Conservation (phyloP, 2,797 vertebrate genomes). For the Lagorchestes hirsutus region DNA sequence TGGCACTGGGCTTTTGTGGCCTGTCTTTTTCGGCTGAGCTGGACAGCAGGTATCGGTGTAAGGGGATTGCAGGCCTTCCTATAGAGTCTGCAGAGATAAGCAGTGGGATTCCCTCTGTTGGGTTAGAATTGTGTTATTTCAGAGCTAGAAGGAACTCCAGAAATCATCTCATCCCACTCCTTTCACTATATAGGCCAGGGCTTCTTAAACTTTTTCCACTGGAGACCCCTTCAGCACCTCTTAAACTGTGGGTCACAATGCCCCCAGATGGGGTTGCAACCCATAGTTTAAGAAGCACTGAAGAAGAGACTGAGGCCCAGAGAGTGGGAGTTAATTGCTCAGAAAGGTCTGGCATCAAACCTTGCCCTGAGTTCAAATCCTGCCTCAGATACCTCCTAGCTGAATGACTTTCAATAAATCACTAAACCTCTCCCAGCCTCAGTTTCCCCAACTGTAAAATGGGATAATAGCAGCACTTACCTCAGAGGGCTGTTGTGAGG, state of each 20-base stretch:
- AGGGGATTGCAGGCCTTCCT: not conserved
- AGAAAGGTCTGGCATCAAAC: not conserved
- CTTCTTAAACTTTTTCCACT: no score
- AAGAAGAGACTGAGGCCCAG: not conserved
- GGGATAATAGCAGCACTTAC: not conserved
- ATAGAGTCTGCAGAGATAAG: not conserved
- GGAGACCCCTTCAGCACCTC: no score
- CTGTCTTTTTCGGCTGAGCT: not conserved
- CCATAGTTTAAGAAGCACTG: no score
- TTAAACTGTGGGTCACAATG: no score
- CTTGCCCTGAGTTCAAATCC: not conserved
- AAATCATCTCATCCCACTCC: not conserved
- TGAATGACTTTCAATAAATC: not conserved
- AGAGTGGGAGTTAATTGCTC: not conserved
- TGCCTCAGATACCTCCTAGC: not conserved
- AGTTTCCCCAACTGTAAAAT: not conserved
- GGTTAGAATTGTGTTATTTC: not conserved
- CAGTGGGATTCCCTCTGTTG: not conserved
- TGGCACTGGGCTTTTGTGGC: not conserved
- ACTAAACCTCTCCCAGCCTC: not conserved
- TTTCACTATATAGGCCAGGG: not conserved
- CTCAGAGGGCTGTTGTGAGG: not conserved
- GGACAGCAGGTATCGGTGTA: not conserved
- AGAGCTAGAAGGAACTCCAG: not conserved
- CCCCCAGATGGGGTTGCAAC: no score